A percentile compares a stretch with the other conserved stretches of the same genome.
phyloP scores from a whole-genome alignment of 2,797 vertebrate species.

The Clarias pachynema region DNA sequence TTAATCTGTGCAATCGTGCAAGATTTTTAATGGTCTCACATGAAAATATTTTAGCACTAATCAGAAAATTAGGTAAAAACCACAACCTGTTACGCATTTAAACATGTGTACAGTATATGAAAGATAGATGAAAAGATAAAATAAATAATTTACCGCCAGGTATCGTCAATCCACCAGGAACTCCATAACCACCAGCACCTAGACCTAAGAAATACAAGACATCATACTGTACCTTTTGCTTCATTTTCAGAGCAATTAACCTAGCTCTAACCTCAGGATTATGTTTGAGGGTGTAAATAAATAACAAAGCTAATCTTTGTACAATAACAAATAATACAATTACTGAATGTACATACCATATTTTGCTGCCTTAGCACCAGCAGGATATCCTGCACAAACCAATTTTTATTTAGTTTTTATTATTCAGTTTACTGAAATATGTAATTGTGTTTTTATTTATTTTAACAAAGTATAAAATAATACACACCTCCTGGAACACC shows the following conservation, averaged over 20 bases:
- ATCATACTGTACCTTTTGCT: neutral
- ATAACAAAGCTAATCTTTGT: neutral
- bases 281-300: neutral
- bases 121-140: too few species aligned
- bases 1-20: neutral
- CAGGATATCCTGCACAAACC: slow-evolving; percentile 4
- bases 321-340: too few species aligned
- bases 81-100: neutral
- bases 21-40: neutral
- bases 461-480: too few species aligned
- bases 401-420: too few species aligned
- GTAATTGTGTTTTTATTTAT: too few species aligned
- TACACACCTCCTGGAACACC: too few species aligned
- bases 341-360: slow-evolving; percentile 16
- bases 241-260: neutral
- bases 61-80: neutral
- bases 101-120: neutral
- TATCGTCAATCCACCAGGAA: neutral
- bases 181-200: neutral
- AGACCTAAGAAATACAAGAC: slow-evolving; percentile 3
- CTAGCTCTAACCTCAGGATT: neutral
- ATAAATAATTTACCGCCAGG: slow-evolving; percentile 18
- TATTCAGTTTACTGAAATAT: too few species aligned
- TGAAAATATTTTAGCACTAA: neutral
- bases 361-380: slow-evolving; percentile 12